Evolutionary conservation across 2,797 vertebrate species (phyloP), one percentile per base, ranked within the genome.

Genomic region (Scyliorhinus canicula): DNA sequence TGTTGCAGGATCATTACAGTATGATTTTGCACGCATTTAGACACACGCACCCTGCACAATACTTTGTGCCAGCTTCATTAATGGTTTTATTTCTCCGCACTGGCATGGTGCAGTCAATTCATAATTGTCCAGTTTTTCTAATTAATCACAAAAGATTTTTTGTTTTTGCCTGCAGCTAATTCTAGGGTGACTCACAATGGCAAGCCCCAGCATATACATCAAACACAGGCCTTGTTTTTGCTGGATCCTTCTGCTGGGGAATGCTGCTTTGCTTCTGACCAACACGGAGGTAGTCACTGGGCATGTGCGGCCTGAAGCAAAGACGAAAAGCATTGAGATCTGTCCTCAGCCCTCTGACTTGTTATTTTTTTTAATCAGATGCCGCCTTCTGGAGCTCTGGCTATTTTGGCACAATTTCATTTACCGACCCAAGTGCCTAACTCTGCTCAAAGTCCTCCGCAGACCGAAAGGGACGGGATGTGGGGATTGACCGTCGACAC

Each of bases 131-230:
- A 97, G 97, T 98, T 98, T 98, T 98, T 97, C 97, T 98, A 98
- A 98, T 98, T 98, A 98, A 98, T 98, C 98, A 98, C 98, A 98
- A 98, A 98, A 98, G 97, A 98, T 98, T 98, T 98, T 60, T 98
- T 97, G 97, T 98, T 98, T n/a, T 98, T 96, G 98, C 98, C 98
- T 97, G 96, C 97, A 98, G 98, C 98, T 96, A 97, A 95, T 97
- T 98, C 97, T 97, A 97, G 97, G 97, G 97, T 98, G 97, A 98
- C 97, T 98, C 97, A 98, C 97, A 97, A 98, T 97, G 97, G 97
- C 97, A 97, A 98, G 97, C 97, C 97, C 97, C 96, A 97, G 97
- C 97, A 97, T 97, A 98, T 98, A 97, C 97, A 98, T 98, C 98
- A 98, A 98, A 98, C 97, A 95, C 96, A 97, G 96, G 96, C 97